phyloP scores from a whole-genome alignment of 2,888 invertebrate genomes.

The Plagiodera versicolora region DNA sequence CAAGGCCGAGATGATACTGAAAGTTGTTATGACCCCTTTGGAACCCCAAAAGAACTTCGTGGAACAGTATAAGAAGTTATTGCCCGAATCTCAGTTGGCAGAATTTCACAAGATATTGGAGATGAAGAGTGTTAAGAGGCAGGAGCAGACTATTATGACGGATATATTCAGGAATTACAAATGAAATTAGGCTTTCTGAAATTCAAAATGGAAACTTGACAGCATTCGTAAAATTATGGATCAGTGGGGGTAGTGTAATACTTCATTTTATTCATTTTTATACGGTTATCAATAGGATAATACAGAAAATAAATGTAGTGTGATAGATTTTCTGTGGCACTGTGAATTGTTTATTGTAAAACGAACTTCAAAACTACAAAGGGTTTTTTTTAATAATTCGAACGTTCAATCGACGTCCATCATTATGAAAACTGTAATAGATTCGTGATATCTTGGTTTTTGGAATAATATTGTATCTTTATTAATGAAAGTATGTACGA shows the following conservation, averaged over 20 bases:
- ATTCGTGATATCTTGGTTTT: no score
- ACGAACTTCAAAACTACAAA: no score
- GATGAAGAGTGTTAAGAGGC: slow-evolving; percentile 79
- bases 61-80: slow-evolving; percentile 83
- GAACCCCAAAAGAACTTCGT: slow-evolving; percentile 81
- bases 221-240: background rate
- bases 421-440: no score
- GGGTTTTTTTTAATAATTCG: no score
- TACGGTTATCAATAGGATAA: no score
- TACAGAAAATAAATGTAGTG: no score
- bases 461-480: no score
- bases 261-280: background rate
- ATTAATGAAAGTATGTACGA: no score
- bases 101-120: slow-evolving; percentile 95
- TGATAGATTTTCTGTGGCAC: no score
- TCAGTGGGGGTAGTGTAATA: background rate
- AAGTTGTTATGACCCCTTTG: slow-evolving; percentile 93
- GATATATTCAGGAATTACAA: slow-evolving; percentile 59
- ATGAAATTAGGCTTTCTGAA: slow-evolving; percentile 15
- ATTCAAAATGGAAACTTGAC: background rate
- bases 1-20: slow-evolving; percentile 98
- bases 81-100: slow-evolving; percentile 84
- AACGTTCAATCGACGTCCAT: no score
- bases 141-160: slow-evolving; percentile 61
- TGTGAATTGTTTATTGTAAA: no score